Conservation (phyloP, 1,140 invertebrate species). For the Caenorhabditis inopinata region DNA sequence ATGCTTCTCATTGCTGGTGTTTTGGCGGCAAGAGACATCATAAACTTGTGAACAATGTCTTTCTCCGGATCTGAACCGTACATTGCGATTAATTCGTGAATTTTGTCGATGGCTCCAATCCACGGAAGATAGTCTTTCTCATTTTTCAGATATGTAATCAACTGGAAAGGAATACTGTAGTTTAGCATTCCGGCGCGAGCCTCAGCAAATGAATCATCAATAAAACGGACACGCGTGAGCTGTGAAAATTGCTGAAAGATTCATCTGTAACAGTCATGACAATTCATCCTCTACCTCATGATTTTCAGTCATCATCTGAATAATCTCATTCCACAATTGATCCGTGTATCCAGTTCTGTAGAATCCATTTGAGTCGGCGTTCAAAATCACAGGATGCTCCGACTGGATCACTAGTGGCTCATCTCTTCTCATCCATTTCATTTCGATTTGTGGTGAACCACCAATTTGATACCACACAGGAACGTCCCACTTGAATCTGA, state of each 20-base stretch:
- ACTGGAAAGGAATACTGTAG: constrained; percentile 1
- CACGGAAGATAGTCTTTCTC: constrained; percentile 7
- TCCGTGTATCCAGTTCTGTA: constrained; percentile 11
- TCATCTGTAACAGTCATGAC: not conserved
- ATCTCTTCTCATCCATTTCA: constrained; percentile 32
- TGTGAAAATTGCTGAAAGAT: constrained; percentile 24
- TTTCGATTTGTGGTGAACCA: not conserved
- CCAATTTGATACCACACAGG: constrained; percentile 38
- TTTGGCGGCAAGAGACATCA: not conserved
- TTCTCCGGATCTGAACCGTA: constrained; percentile 28
- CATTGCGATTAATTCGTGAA: not conserved
- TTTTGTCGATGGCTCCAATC: not conserved
- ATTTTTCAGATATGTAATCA: constrained; percentile 12
- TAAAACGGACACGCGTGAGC: constrained; percentile 18
- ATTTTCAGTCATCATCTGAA: constrained; percentile 3
- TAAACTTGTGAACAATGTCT: not conserved
- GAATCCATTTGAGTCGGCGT: constrained; percentile 26
- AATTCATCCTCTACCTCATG: not conserved
- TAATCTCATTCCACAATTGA: constrained; percentile 35
- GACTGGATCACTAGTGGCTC: not conserved
- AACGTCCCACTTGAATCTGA: constrained; percentile 47
- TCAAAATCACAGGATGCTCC: not conserved
- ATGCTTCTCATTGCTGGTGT: not conserved
- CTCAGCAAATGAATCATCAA: constrained; percentile 36
- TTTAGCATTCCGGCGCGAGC: constrained; percentile 27